These are phyloP conservation scores for Diachrysia chrysitis DNA, from an alignment of 2,888 invertebrate genomes.

Conservation along the genomic window DNA sequence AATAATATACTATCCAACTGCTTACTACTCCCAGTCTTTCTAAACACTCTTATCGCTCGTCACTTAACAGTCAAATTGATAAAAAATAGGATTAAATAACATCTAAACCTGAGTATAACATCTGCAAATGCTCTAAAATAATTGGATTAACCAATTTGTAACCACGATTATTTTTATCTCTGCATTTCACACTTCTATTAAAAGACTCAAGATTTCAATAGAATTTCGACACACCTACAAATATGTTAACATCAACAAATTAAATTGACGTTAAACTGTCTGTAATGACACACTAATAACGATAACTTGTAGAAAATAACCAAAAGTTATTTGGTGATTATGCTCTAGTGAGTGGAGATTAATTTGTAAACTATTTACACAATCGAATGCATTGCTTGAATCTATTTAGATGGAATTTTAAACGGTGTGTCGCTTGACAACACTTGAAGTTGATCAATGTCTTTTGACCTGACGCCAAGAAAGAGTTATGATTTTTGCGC, in stretches of 20 bases:
- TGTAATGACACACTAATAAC: conserved; percentile 50
- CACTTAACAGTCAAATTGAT: too few species aligned
- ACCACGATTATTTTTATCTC: background rate
- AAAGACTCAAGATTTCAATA: conserved; percentile 9
- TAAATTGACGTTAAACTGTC: conserved; percentile 37
- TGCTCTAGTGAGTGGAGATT: conserved; percentile 14
- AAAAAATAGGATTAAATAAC: too few species aligned
- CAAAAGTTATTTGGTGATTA: conserved; percentile 54
- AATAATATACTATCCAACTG: too few species aligned
- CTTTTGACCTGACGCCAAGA: too few species aligned
- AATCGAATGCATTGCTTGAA: conserved; percentile 32
- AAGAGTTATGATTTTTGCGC: too few species aligned
- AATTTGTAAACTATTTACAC: conserved; percentile 42
- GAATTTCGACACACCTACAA: conserved; percentile 25
- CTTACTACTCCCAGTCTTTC: too few species aligned
- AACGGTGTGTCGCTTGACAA: conserved; percentile 24
- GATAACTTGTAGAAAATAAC: background rate
- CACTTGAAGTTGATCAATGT: conserved; percentile 17
- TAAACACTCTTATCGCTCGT: too few species aligned
- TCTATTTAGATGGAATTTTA: conserved; percentile 46
- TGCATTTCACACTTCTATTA: background rate
- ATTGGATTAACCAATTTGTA: background rate
- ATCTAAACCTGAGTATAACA: too few species aligned
- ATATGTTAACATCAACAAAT: conserved; percentile 26
- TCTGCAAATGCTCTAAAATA: background rate